phyloP scores from a whole-genome alignment of 2,113 vertebrate genomes.

The Leucosticte australis region DNA sequence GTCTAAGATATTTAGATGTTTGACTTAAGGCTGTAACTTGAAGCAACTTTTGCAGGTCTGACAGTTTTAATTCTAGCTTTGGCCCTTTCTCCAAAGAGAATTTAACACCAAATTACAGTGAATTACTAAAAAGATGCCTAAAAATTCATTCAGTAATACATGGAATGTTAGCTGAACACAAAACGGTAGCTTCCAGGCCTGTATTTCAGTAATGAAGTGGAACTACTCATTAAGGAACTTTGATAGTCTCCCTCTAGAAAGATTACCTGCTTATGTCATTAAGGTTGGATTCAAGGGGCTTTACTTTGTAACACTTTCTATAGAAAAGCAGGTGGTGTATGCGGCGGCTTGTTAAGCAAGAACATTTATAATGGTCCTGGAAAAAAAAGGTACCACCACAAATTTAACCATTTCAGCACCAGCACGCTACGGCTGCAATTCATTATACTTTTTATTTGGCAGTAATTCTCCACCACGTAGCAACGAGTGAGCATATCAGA shows the following conservation, averaged over 20 bases:
- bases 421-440: background rate
- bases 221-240: slow-evolving; percentile 20
- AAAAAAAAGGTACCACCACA: background rate
- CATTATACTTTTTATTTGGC: background rate
- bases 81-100: background rate
- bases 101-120: background rate
- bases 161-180: background rate
- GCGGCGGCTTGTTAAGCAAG: background rate
- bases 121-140: background rate
- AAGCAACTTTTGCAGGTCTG: background rate
- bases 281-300: slow-evolving; percentile 10
- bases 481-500: background rate
- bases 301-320: slow-evolving; percentile 2
- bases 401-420: slow-evolving; percentile 24
- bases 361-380: background rate
- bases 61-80: background rate
- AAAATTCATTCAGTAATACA: background rate
- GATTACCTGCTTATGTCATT: slow-evolving; percentile 40
- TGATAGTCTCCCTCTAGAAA: slow-evolving; percentile 8
- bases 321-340: background rate
- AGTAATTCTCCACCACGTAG: background rate
- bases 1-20: background rate
- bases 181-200: background rate
- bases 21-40: background rate
- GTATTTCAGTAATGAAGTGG: background rate